phyloP scores from a whole-genome alignment of 2,113 vertebrate species.

The Epinephelus fuscoguttatus region DNA sequence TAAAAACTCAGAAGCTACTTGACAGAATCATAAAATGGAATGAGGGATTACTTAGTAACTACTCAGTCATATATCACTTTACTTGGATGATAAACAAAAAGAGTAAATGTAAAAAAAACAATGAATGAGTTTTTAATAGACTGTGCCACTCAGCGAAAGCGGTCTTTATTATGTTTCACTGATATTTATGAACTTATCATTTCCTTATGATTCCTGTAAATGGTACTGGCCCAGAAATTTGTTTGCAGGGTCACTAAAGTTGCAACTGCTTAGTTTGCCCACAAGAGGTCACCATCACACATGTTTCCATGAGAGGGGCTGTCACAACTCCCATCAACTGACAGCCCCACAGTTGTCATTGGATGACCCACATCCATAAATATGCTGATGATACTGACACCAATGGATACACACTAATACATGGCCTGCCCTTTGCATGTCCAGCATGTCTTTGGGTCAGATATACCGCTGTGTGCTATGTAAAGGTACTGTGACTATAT shows the following conservation, averaged over 20 bases:
- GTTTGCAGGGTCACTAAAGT: neutral
- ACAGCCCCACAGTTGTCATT: neutral
- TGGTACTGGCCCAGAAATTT: neutral
- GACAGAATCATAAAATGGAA: neutral
- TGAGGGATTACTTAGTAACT: neutral
- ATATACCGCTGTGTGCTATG: slow-evolving; percentile 4
- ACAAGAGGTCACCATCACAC: slow-evolving; percentile 38
- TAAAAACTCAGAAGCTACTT: neutral
- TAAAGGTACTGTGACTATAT: slow-evolving; percentile 16
- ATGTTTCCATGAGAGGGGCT: neutral
- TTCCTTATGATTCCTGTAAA: neutral
- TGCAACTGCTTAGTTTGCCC: slow-evolving; percentile 18
- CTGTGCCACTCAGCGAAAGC: neutral
- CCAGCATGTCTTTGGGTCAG: slow-evolving; percentile 16
- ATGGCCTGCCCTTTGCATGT: slow-evolving; percentile 13
- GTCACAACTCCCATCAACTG: neutral
- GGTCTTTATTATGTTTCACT: neutral
- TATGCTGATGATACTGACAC: slow-evolving; percentile 44
- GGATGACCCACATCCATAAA: slow-evolving; percentile 24
- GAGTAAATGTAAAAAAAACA: neutral
- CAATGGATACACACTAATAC: neutral
- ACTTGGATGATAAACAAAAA: neutral
- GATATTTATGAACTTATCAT: neutral
- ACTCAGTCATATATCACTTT: neutral
- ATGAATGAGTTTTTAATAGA: too few relatives aligned